A percentile compares a stretch with the other conserved stretches of the same genome.
phyloP scores from a whole-genome alignment of 1,140 invertebrate genomes.

The fruit fly (Drosophila melanogaster) region Release_6_plus_ISO1_MT NT_037436.4:10516001-10516500 shows the following conservation, averaged over 20 bases:
- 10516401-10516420: constrained; percentile 15
- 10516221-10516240: neutral
- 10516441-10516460: constrained; percentile 47
- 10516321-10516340: constrained; percentile 69
- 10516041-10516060: constrained; percentile 38
- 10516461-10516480: constrained; percentile 9
- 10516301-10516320: constrained; percentile 27
- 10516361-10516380: constrained; percentile 72
- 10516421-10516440: constrained; percentile 76
- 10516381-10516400: neutral
- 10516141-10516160: constrained; percentile 3
- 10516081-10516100: constrained; percentile 58
- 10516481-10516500: constrained; percentile 37
- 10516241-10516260: constrained; percentile 1
- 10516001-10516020: constrained; percentile 29
- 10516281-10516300: constrained; percentile 41
- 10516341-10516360: constrained; percentile 83
- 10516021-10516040: constrained; percentile 75
- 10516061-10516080: constrained; percentile 34
- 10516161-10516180: constrained; percentile 29
- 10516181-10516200: constrained; percentile 23
- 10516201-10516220: neutral
- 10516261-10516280: constrained; percentile 24
- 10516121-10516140: constrained; percentile 9
- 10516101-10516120: constrained; percentile 24